Percentiles rank a stretch among this genome's conserved stretches.
phyloP scores from a whole-genome alignment of 2,113 vertebrate genomes.

The Lepus timidus region DNA sequence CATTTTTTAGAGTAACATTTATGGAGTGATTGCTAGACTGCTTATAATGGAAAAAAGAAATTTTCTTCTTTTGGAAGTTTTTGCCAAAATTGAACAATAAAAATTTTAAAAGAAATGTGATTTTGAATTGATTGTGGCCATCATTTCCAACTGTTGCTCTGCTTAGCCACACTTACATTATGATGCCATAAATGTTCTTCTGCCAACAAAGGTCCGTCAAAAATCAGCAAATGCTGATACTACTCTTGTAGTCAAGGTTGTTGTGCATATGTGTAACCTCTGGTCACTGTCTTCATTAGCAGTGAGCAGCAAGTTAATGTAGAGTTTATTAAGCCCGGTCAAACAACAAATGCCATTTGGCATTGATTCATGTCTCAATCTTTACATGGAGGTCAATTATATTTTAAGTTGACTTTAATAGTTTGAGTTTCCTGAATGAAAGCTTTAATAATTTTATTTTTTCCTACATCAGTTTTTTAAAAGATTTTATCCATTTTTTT shows the following conservation, averaged over 20 bases:
- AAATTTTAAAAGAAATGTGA: background rate
- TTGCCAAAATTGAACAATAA: background rate
- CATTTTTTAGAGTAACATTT: background rate
- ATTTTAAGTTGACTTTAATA: background rate
- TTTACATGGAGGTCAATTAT: background rate
- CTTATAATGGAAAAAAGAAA: background rate
- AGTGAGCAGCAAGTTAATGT: background rate
- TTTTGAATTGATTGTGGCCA: background rate
- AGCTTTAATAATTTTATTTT: background rate
- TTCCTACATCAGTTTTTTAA: background rate
- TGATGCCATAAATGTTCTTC: background rate
- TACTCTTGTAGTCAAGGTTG: background rate
- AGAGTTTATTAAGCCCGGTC: background rate
- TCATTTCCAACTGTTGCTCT: background rate
- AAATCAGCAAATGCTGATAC: background rate
- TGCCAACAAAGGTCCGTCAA: background rate
- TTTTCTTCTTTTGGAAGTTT: background rate
- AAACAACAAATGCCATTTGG: background rate
- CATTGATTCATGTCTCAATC: background rate
- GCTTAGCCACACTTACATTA: background rate
- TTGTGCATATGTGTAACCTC: background rate
- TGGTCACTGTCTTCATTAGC: background rate
- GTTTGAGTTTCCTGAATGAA: conserved; percentile 19
- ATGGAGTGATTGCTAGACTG: background rate
- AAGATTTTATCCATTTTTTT: too few relatives aligned